These are phyloP conservation scores for Mactromeris polynyma DNA, from an alignment of 2,888 invertebrate species.

Conservation along the genomic window DNA sequence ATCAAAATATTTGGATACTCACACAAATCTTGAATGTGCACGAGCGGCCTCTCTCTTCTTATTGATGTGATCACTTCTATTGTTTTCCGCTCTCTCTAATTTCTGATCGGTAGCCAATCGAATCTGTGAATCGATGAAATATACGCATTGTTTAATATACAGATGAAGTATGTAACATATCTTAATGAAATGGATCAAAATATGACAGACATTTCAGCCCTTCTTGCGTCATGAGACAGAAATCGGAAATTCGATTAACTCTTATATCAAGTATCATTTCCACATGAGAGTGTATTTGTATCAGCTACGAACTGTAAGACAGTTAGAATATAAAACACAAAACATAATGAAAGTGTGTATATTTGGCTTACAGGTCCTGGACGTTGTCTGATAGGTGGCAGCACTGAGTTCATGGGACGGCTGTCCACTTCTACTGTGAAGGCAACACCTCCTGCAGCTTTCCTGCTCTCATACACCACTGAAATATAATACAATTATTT, in stretches of 20 bases:
- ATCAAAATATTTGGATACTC: neutral
- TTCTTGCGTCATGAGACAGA: no score
- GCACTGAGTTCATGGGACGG: slow-evolving; percentile 2
- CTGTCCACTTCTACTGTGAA: neutral
- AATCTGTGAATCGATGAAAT: neutral
- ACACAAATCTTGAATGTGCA: slow-evolving; percentile 4
- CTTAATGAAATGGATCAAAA: no score
- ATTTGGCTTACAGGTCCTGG: neutral
- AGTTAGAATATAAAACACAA: no score
- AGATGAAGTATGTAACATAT: no score
- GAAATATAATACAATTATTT: neutral
- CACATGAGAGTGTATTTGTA: no score
- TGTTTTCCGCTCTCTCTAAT: neutral
- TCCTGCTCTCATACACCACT: neutral
- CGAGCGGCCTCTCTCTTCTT: neutral
- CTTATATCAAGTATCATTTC: no score
- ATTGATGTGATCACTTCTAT: neutral
- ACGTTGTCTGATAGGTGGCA: neutral
- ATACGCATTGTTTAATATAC: no score
- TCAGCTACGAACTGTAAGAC: no score
- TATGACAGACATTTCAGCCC: no score
- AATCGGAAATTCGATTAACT: no score
- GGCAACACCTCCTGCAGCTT: neutral
- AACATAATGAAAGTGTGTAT: neutral
- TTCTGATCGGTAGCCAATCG: neutral